Conservation (phyloP, 2,797 vertebrate species). For the Tachyglossus aculeatus region DNA sequence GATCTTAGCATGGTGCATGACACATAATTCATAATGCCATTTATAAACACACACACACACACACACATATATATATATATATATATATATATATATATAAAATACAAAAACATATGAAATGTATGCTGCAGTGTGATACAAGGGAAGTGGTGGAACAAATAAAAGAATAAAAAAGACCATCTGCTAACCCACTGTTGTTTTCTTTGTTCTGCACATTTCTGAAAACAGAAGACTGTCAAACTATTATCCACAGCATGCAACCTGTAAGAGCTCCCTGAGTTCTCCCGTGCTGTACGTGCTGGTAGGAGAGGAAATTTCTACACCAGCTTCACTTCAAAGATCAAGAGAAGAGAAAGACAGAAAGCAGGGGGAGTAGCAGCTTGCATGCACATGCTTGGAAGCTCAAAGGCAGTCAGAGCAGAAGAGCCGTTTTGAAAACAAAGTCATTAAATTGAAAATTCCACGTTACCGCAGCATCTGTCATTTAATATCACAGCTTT, state of each 20-base stretch:
- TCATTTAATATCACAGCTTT: constrained; percentile 57
- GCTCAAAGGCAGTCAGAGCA: neutral
- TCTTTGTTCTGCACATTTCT: neutral
- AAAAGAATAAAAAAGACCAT: neutral
- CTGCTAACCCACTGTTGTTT: neutral
- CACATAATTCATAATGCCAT: no score
- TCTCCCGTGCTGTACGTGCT: neutral
- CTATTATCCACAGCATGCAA: neutral
- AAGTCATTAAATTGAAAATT: constrained; percentile 52
- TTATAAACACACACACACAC: no score
- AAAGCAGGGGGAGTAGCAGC: constrained; percentile 45
- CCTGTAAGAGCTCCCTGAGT: neutral
- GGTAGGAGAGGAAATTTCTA: constrained; percentile 24
- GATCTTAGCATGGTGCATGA: no score
- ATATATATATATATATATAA: no score
- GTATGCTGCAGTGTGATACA: no score
- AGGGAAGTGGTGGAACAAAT: neutral
- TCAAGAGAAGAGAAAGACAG: constrained; percentile 19
- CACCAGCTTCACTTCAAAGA: constrained; percentile 41
- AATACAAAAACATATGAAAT: no score
- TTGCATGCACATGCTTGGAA: constrained; percentile 70
- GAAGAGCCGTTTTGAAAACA: constrained; percentile 41
- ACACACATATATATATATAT: no score
- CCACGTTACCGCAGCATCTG: constrained; percentile 43
- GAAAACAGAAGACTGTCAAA: neutral